Base-by-base conservation (phyloP, 2,113 vertebrate genomes). In the Stigmatopora argus region DNA sequence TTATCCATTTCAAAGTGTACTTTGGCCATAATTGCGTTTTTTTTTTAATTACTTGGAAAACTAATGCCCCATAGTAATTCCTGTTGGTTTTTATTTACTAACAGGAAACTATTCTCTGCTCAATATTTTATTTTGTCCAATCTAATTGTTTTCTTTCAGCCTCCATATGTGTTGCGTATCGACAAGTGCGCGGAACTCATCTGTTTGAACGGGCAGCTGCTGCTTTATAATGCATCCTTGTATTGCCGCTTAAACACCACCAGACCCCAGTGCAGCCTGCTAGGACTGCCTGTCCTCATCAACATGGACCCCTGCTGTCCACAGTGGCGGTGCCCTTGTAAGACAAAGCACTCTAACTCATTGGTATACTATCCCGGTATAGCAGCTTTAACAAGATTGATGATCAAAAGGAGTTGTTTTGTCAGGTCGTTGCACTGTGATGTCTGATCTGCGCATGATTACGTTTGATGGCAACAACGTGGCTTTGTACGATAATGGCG, bases 401-500 rank as follows among this genome's bases (percentile, higher is more conserved):
- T 60, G 58, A n/a, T 14, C 58, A 60, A n/a, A 23, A 31, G 23
- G 2, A 6, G 13, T 31, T 56, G 6, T 67, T 56, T 46, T 85
- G 65, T 55, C 78, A 99, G 97, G 97, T 84, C 94, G 96, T 18
- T 99, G 97, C 81, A 97, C 95, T 35, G 87, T 98, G 67, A 90
- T 99, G 79, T 97, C 97, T 66, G 96, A 98, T 80, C 84, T 98
- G 67, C 95, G 95, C 15, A 89, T 98, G 55, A 96, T 98, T 72
- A 99, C 97, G 0, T 99, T 99, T 64, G 97, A 97, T 78, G 97
- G 97, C 70, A 98, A 99, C 83, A 98, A 94, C 19, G 92, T 95
- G 62, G 97, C 95, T 18, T 83, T 99, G 46, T 98, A 95, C 69
- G 95, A 96, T 65, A 92, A 91, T 60, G 96, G 95, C 77, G 96